Percentiles rank a stretch among this genome's conserved stretches.
These are phyloP conservation scores for Oenanthe melanoleuca DNA, from an alignment of 2,113 vertebrate genomes.

Conservation along the genomic window DNA sequence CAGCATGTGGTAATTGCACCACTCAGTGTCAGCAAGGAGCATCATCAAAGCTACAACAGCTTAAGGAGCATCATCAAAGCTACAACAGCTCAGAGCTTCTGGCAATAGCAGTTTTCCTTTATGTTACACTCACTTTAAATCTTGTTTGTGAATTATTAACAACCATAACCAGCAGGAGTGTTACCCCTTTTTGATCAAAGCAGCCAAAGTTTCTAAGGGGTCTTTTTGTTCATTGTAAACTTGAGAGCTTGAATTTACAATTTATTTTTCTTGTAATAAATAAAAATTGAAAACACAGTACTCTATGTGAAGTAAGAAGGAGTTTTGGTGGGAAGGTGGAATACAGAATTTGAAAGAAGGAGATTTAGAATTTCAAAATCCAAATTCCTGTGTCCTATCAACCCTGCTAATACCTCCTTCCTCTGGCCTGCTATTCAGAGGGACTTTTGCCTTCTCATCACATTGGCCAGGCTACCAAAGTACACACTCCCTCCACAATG, in stretches of 20 bases:
- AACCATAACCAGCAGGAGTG: neutral
- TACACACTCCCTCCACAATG: accelerated
- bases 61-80: constrained; percentile 53
- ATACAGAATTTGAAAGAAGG: neutral
- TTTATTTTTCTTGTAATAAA: neutral
- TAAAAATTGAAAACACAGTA: neutral
- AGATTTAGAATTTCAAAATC: neutral
- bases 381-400: neutral
- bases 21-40: constrained; percentile 51
- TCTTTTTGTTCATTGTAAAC: neutral
- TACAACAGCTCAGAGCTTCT: neutral
- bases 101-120: neutral
- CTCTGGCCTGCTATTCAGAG: neutral
- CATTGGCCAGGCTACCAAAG: neutral
- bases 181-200: constrained; percentile 2
- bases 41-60: constrained; percentile 45
- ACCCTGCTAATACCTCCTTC: neutral
- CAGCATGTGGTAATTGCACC: constrained; percentile 48
- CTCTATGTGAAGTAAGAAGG: neutral
- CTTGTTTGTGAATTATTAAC: constrained; percentile 57
- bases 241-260: neutral
- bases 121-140: constrained; percentile 25
- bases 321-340: neutral
- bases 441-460: neutral
- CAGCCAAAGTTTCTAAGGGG: neutral